Evolutionary conservation across 2,113 vertebrate genomes (phyloP), one percentile per base, ranked within the genome.

Genomic region (Mugil cephalus): DNA sequence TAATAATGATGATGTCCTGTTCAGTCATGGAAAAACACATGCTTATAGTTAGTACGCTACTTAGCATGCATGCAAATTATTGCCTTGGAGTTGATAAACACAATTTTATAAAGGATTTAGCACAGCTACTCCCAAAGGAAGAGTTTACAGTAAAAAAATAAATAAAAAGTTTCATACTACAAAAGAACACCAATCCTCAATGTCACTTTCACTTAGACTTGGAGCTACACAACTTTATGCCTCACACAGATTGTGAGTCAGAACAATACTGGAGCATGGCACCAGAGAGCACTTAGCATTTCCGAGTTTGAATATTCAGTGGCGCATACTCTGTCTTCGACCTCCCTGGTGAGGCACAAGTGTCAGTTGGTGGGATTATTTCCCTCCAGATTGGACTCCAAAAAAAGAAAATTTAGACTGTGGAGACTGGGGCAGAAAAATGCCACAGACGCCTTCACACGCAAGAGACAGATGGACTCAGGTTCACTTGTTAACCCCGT

Each of bases 221-320:
- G 24, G 24, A 30, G 24, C 24, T 30, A 11, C 42, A 45, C 42
- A n/a, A 15, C 18, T 53, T 42, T 55, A 21, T 42, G 18, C 10
- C 21, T 50, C 24, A 56, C 34, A 39, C 42, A 54, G 8, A 55
- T 17, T 62, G 24, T 63, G 56, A 58, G 19, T 69, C 73, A 75
- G 14, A 18, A 60, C 30, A 76, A 60, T 30, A 53, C 21, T 55
- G 21, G 35, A 62, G 47, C 24, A 42, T 15, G 62, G 53, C 62
- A 62, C 36, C 51, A 75, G 72, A 76, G 43, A 60, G 30, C 34
- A n/a, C 36, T 48, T 4, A 1, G 34, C 11, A 47, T 75, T 54
- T 69, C 52, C 59, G 68, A 17, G 36, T 69, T 35, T 59, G 58
- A 69, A 19, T 60, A 65, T 39, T 66, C 51, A 14, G 70, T 4